Base-by-base conservation (phyloP, 2,797 vertebrate genomes). In the Erpetoichthys calabaricus region DNA sequence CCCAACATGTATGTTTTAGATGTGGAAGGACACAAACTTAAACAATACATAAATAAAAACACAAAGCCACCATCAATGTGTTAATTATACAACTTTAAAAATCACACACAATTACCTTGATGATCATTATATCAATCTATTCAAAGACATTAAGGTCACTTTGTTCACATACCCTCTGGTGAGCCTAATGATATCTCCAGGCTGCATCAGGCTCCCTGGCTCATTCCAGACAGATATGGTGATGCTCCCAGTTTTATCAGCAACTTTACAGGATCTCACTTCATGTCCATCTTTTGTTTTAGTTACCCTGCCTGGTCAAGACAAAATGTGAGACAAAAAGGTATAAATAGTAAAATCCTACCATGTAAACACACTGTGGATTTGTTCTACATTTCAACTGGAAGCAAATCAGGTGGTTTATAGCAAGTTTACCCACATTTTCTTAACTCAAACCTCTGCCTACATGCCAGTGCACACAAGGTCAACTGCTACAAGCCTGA, bases 271-370 rank as follows among this genome's bases (percentile, higher is more conserved):
- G 0, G 94, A 95, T 70, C 94, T 87, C 68, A 98, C 95, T 76
- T 97, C 95, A 57, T 97, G 95, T 55, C 94, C 94, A 64, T 98
- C 94, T 84, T 98, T 98, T 51, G 95, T 98, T 84, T 98, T 98
- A 65, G 94, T 98, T 56, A 98, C 95, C 66, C 95, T 84, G 59
- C 95, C 95, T 98, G 64, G 56, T 58, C 43, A 43, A 55, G 65
- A 25, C 25, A 25, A 25, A 56, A 65, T 71, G 67, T 53, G 59
- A 64, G 64, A 63, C 64, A 42, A 55, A 59, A 54, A 52, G 53
- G 41, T 44, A 45, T 6, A n/a, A 42, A 50, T 25, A 25, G 25
- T 25, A 25, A 25, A 25, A 25, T 25, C 25, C 25, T 25, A 25
- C 50, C 47, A 25, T 47, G 8, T 10, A 51, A 3, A 3, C 3